Percentiles rank a stretch among this genome's conserved stretches.
Conservation (phyloP, 1,140 invertebrate genomes). For the Ips nitidus region DNA sequence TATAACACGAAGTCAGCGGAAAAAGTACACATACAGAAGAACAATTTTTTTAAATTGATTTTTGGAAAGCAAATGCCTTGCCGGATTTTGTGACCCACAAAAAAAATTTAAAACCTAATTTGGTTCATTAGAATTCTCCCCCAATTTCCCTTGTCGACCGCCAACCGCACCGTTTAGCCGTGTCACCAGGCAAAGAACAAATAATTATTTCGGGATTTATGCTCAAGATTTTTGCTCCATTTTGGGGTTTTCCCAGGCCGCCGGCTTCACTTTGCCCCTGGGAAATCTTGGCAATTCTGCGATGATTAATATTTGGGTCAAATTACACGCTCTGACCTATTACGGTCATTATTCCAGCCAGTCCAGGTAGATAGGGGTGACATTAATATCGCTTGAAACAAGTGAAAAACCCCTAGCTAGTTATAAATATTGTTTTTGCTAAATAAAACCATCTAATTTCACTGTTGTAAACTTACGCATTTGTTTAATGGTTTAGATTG, state of each 20-base stretch:
- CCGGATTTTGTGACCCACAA: neutral
- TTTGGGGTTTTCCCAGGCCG: conserved; percentile 16
- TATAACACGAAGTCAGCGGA: no score
- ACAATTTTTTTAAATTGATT: no score
- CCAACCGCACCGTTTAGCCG: neutral
- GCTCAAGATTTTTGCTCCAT: conserved; percentile 27
- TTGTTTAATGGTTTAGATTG: no score
- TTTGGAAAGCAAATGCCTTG: no score
- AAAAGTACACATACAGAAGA: no score
- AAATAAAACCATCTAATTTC: no score
- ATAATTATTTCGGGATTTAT: conserved; percentile 31
- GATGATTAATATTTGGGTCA: conserved; percentile 37
- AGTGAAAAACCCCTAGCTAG: conserved; percentile 8
- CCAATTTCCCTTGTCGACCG: neutral
- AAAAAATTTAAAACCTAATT: conserved; percentile 1
- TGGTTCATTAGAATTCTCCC: neutral
- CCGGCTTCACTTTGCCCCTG: conserved; percentile 11
- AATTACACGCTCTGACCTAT: conserved; percentile 36
- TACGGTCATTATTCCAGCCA: conserved; percentile 32
- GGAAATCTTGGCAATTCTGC: conserved; percentile 31
- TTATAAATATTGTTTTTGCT: no score
- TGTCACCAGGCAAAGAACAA: conserved; percentile 16
- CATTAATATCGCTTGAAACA: conserved; percentile 26
- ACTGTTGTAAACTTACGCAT: no score
- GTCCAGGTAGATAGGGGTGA: conserved; percentile 24